phyloP scores from a whole-genome alignment of 2,888 invertebrate genomes.

The Cremastinae sp. region DNA sequence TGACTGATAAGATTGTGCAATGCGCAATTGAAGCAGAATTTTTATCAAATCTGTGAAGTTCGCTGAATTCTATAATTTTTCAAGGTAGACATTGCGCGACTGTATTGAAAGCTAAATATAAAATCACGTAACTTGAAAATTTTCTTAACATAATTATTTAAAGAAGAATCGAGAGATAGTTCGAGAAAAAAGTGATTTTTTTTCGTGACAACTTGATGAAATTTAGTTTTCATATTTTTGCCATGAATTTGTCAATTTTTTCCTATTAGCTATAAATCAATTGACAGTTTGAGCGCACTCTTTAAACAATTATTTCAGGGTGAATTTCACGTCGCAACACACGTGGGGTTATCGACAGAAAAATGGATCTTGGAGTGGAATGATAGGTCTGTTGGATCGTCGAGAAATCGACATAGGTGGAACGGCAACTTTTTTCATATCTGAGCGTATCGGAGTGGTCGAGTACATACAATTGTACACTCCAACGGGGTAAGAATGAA shows the following conservation, averaged over 20 bases:
- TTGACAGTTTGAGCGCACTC: neutral
- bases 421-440: constrained; percentile 82
- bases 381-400: constrained; percentile 74
- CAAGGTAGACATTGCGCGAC: too few species aligned
- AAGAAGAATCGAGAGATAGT: too few species aligned
- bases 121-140: too few species aligned
- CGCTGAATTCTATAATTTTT: too few species aligned
- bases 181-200: too few species aligned
- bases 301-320: constrained; percentile 59
- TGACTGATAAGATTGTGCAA: too few species aligned
- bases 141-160: too few species aligned
- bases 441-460: constrained; percentile 84
- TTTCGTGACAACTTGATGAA: too few species aligned
- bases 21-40: too few species aligned
- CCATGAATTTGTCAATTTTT: neutral
- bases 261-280: neutral
- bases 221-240: neutral
- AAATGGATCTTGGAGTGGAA: constrained; percentile 76
- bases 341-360: constrained; percentile 76
- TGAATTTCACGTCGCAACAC: constrained; percentile 65
- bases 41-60: too few species aligned
- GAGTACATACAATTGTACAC: constrained; percentile 87
- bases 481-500: constrained; percentile 81
- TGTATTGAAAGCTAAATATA: too few species aligned
- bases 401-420: constrained; percentile 78